phyloP scores from a whole-genome alignment of 2,797 vertebrate species.

The Cirrhinus mrigala region DNA sequence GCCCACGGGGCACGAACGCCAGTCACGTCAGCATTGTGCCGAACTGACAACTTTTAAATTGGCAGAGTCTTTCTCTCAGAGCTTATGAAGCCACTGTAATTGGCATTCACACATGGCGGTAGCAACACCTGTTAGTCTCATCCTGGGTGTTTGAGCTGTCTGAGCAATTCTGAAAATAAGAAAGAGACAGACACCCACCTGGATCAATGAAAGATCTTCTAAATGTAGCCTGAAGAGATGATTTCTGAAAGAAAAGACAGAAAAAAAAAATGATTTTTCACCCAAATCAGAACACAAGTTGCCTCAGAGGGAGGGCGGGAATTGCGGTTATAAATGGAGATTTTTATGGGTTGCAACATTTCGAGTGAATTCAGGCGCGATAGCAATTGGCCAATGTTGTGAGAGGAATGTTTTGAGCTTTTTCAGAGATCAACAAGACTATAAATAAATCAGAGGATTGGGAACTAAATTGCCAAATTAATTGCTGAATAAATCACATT shows the following conservation, averaged over 20 bases:
- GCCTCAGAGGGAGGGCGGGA: neutral
- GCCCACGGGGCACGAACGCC: neutral
- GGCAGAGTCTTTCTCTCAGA: neutral
- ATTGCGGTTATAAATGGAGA: neutral
- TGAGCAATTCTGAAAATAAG: conserved; percentile 42
- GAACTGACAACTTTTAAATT: conserved; percentile 31
- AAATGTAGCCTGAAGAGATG: conserved; percentile 94
- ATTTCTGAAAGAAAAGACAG: conserved; percentile 82
- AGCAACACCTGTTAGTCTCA: conserved; percentile 43
- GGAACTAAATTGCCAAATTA: conserved; percentile 29
- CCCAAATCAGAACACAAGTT: neutral
- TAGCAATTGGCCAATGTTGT: neutral
- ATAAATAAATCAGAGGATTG: conserved; percentile 1
- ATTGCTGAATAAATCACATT: conserved; percentile 30
- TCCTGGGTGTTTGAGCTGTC: conserved; percentile 25
- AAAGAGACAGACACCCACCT: conserved; percentile 81
- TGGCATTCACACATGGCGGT: conserved; percentile 39
- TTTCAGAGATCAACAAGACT: conserved; percentile 24
- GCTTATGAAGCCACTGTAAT: conserved; percentile 23
- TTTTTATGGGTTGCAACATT: conserved; percentile 21
- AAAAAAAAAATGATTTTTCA: conserved; percentile 46
- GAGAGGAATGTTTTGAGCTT: conserved; percentile 8
- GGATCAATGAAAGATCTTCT: conserved; percentile 94
- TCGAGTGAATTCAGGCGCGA: neutral
- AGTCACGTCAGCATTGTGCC: conserved; percentile 33